These are phyloP conservation scores for Vombatus ursinus DNA, from an alignment of 2,113 vertebrate genomes.

Conservation along the genomic window DNA sequence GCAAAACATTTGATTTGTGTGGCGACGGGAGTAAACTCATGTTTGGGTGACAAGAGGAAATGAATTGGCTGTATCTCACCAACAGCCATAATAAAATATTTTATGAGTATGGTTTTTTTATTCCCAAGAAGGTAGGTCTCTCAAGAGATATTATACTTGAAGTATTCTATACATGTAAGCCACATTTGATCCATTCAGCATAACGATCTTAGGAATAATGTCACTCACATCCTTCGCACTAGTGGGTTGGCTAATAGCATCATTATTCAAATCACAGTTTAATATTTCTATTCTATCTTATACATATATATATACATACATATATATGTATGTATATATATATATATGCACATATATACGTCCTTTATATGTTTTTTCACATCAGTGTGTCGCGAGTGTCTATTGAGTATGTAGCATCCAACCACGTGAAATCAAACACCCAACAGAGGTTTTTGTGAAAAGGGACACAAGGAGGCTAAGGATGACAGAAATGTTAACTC, in stretches of 20 bases:
- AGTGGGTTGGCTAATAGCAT: neutral
- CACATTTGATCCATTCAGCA: neutral
- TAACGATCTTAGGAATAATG: neutral
- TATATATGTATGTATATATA: too few species aligned
- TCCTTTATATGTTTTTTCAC: neutral
- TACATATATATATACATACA: neutral
- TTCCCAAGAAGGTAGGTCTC: neutral
- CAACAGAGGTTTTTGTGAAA: neutral
- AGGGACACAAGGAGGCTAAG: neutral
- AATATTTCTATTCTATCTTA: neutral
- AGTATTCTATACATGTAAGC: neutral
- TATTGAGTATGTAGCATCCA: neutral
- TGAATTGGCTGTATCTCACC: conserved; percentile 43
- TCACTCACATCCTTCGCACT: neutral
- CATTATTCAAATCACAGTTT: conserved; percentile 12
- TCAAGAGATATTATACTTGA: neutral
- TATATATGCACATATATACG: neutral
- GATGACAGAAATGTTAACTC: neutral
- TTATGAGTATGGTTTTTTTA: neutral
- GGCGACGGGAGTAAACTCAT: neutral
- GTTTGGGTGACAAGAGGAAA: conserved; percentile 38
- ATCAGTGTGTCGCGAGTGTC: neutral
- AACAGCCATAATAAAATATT: conserved; percentile 37
- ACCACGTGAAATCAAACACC: neutral
- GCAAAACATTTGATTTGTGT: conserved; percentile 48